Percentiles rank a stretch among this genome's conserved stretches.
Evolutionary conservation across 30 jellyfish, hydroid and myxozoan species (phyloP).

Genomic region (Aurelia coerulea): DNA sequence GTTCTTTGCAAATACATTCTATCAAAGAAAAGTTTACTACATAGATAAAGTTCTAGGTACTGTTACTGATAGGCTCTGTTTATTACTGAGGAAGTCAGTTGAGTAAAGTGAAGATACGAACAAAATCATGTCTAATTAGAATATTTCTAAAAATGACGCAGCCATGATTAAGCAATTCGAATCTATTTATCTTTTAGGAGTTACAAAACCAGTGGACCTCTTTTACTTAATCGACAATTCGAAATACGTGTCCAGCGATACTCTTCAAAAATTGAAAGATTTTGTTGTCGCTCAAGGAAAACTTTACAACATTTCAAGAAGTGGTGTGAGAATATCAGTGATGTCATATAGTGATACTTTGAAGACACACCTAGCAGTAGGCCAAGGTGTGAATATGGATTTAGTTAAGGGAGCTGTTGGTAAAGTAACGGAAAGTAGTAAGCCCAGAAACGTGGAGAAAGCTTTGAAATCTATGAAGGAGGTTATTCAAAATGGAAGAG

Average conservation of each 20-base stretch:
- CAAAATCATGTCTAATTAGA: too few species aligned
- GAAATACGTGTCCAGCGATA: not conserved
- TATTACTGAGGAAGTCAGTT: too few species aligned
- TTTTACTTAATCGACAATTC: constrained; percentile 51
- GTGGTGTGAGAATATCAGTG: constrained; percentile 20
- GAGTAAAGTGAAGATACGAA: too few species aligned
- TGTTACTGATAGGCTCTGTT: too few species aligned
- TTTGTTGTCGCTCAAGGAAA: constrained; percentile 11
- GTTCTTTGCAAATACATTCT: too few species aligned
- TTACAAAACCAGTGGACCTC: constrained; percentile 39
- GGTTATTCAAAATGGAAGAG: not conserved
- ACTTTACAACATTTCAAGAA: constrained; percentile 9
- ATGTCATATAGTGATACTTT: constrained; percentile 6
- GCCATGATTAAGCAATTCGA: too few species aligned
- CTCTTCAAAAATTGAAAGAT: constrained; percentile 36
- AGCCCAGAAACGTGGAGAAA: constrained; percentile 29
- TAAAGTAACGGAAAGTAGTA: not conserved
- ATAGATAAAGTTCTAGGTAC: too few species aligned
- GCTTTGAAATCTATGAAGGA: constrained; percentile 15
- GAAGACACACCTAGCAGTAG: constrained; percentile 7
- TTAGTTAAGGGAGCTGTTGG: constrained; percentile 11
- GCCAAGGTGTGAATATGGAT: constrained; percentile 1
- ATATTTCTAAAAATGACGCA: too few species aligned
- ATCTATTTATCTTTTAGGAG: constrained; percentile 16
- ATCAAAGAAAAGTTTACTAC: too few species aligned